Percentiles rank a stretch among this genome's conserved stretches.
These are phyloP conservation scores for Perithous albicinctus DNA, from an alignment of 2,888 invertebrate genomes.

Conservation along the genomic window DNA sequence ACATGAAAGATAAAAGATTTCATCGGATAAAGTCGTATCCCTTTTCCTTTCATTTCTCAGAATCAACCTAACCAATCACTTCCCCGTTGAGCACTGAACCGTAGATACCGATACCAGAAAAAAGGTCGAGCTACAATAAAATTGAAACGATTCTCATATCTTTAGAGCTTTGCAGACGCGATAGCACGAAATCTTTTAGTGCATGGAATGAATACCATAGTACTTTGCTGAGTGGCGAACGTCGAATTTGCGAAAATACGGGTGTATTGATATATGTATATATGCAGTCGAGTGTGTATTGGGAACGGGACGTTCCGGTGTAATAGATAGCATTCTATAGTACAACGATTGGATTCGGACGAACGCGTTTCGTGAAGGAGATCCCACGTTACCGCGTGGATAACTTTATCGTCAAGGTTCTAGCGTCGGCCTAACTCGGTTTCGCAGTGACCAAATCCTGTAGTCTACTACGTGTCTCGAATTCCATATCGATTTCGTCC, in stretches of 20 bases:
- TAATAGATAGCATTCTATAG: constrained; percentile 31
- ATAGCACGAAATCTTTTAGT: constrained; percentile 20
- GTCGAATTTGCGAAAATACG: constrained; percentile 32
- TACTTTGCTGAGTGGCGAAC: constrained; percentile 1
- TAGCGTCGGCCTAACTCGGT: constrained; percentile 36
- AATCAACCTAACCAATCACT: constrained; percentile 2
- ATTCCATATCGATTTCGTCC: constrained; percentile 60
- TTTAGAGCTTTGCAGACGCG: neutral
- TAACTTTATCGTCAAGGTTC: constrained; percentile 52
- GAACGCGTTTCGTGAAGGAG: constrained; percentile 4
- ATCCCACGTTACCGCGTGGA: constrained; percentile 27
- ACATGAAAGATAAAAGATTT: too few relatives aligned
- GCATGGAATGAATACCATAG: constrained; percentile 37
- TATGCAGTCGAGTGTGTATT: constrained; percentile 7
- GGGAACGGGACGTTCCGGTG: neutral
- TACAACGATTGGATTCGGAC: constrained; percentile 26
- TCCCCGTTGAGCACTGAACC: constrained; percentile 7
- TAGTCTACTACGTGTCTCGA: constrained; percentile 67
- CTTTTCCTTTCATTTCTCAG: neutral
- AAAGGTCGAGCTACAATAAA: constrained; percentile 37
- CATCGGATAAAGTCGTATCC: too few relatives aligned
- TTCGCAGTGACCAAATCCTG: constrained; percentile 68
- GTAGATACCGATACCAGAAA: constrained; percentile 19
- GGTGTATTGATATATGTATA: constrained; percentile 8
- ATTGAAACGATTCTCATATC: constrained; percentile 38